Base-by-base conservation (phyloP, 2,888 invertebrate species). In the Erynnis tages region DNA sequence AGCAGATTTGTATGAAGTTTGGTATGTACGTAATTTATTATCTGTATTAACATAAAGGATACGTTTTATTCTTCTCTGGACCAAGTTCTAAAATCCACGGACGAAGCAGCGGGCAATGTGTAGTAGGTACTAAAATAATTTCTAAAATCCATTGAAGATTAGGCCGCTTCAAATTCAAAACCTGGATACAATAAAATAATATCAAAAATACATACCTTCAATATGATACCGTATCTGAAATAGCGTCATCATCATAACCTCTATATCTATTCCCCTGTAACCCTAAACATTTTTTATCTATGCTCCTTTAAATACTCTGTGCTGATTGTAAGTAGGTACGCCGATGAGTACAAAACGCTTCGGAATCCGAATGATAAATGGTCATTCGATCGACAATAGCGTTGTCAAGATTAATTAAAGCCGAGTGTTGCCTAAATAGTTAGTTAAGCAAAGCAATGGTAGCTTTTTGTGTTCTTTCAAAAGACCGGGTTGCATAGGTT, bases 371-470 rank as follows among this genome's bases (percentile, higher is more conserved):
- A 66, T 88, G 87, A 88, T 88, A 79, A 88, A 88, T 88, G 87
- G 80, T 84, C 71, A 71, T 67, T 72, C 67, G 65, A 73, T 71
- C 61, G 52, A 85, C 82, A 86, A 81, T 72, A 63, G 67, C 64
- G 76, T 71, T 85, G 87, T 88, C 87, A 82, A 79, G 85, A 82
- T 84, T 86, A 88, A 88, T 88, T 87, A 88, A 82, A 84, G 78
- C 60, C 72, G 66, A 79, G 73, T 78, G 78, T 82, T 80, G 69
- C 73, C 75, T 82, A 85, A 86, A 87, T 84, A 87, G 83, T 82
- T 86, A 82, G 86, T 85, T 87, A 86, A 66, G 52, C 45, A 45
- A 86, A 66, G 52, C 53, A 40, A 53, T 40, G 17, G 53, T 45
- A 43, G 41, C 45, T 49, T 53, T 30, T 56, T 57, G 52, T 52